These are phyloP conservation scores for Drosophila subpulchrella DNA, from an alignment of 1,140 invertebrate genomes.

Conservation along the genomic window DNA sequence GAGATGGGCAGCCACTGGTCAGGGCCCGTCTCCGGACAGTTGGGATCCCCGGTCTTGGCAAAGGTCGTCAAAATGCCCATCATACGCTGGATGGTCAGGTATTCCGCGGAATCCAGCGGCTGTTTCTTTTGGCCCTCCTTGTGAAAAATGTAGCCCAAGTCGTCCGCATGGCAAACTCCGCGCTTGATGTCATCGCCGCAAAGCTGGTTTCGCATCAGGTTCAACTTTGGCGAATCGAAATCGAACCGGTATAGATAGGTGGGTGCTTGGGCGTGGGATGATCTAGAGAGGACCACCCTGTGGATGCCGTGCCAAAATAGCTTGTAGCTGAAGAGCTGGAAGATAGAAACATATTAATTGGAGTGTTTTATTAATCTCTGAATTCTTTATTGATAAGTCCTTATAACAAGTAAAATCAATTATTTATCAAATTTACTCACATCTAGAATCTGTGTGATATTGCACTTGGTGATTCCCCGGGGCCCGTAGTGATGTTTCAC, in stretches of 20 bases:
- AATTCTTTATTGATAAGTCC: no score
- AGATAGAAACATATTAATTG: no score
- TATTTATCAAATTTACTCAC: conserved; percentile 25
- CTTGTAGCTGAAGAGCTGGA: conserved; percentile 71
- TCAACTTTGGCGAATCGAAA: conserved; percentile 75
- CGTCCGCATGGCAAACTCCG: conserved; percentile 87
- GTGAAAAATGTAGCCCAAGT: conserved; percentile 88
- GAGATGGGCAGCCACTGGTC: conserved; percentile 46
- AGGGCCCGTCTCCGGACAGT: conserved; percentile 48
- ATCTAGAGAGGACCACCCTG: conserved; percentile 63
- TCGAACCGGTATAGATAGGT: conserved; percentile 85
- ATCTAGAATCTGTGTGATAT: conserved; percentile 57
- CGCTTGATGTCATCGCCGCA: conserved; percentile 60
- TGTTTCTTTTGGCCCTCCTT: conserved; percentile 78
- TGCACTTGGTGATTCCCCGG: conserved; percentile 37
- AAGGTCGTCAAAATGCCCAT: conserved; percentile 84
- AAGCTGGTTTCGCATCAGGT: conserved; percentile 68
- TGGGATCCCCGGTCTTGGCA: conserved; percentile 81
- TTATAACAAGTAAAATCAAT: neutral
- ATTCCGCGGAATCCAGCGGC: conserved; percentile 61
- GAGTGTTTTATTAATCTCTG: no score
- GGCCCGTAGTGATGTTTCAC: conserved; percentile 57
- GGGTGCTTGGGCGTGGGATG: conserved; percentile 64
- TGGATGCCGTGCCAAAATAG: conserved; percentile 84
- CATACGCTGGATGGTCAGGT: conserved; percentile 74